Evolutionary conservation across 2,113 vertebrate genomes (phyloP).

Genomic region (Xenopus borealis): DNA sequence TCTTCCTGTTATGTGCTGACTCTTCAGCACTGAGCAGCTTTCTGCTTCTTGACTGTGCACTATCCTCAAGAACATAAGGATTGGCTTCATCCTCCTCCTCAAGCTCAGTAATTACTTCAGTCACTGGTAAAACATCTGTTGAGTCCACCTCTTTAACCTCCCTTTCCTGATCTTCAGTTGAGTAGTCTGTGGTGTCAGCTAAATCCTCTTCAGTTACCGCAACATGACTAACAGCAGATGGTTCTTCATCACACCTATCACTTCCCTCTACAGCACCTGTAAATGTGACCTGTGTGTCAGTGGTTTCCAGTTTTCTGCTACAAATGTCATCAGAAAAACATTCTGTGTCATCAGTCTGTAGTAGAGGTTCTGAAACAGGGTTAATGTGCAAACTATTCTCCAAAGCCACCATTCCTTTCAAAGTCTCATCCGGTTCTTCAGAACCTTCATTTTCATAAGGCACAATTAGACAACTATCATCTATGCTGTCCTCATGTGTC

Average conservation of each 20-base stretch:
- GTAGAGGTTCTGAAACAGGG: background rate
- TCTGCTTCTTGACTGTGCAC: slow-evolving; percentile 47
- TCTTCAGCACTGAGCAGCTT: slow-evolving; percentile 29
- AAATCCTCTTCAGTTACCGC: slow-evolving; percentile 8
- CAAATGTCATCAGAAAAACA: slow-evolving; percentile 28
- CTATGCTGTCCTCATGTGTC: slow-evolving; percentile 49
- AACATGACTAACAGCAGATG: slow-evolving; percentile 17
- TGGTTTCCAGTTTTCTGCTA: slow-evolving; percentile 33
- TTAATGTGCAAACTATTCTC: slow-evolving; percentile 5
- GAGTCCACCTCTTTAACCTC: slow-evolving; percentile 16
- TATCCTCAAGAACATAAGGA: slow-evolving; percentile 62
- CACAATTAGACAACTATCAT: slow-evolving; percentile 61
- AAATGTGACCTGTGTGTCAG: slow-evolving; percentile 21
- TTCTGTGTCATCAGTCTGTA: slow-evolving; percentile 34
- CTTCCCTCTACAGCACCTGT: slow-evolving; percentile 14
- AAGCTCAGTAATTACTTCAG: slow-evolving; percentile 53
- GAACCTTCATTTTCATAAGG: slow-evolving; percentile 53
- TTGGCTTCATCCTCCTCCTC: slow-evolving; percentile 58
- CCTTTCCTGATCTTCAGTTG: slow-evolving; percentile 26
- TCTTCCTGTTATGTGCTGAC: background rate
- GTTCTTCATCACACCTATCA: slow-evolving; percentile 4
- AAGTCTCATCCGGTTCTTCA: slow-evolving; percentile 47
- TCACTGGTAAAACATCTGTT: background rate
- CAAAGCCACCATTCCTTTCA: slow-evolving; percentile 34
- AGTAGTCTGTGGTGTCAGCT: slow-evolving; percentile 38